These are phyloP conservation scores for Girardinichthys multiradiatus DNA, from an alignment of 2,113 vertebrate genomes.

Conservation along the genomic window DNA sequence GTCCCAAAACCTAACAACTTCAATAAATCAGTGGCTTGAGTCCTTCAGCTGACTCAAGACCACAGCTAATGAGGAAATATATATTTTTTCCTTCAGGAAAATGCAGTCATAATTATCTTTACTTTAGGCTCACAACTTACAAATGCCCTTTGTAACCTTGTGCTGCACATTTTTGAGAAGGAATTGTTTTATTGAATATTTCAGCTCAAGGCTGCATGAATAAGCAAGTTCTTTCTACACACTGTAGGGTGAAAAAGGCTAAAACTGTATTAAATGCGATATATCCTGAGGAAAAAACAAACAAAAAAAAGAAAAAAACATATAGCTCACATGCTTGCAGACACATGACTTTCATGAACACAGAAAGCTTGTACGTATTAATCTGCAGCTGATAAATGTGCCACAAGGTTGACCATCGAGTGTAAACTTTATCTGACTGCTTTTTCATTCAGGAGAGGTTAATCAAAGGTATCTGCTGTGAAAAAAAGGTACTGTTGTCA, in stretches of 20 bases:
- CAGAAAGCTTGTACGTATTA: background rate
- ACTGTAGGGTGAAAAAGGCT: background rate
- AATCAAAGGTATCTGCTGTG: background rate
- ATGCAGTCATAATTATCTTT: background rate
- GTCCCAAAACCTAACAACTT: constrained; percentile 37
- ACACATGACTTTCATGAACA: background rate
- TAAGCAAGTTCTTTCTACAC: background rate
- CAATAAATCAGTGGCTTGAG: constrained; percentile 48
- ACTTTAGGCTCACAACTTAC: background rate
- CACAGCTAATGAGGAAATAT: constrained; percentile 29
- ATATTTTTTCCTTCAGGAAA: background rate
- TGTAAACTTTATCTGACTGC: background rate
- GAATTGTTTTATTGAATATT: constrained; percentile 4
- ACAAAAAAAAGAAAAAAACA: too few relatives aligned
- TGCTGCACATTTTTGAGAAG: constrained; percentile 8
- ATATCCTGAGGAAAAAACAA: background rate
- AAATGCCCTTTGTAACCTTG: constrained; percentile 1
- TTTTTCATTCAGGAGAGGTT: constrained; percentile 1
- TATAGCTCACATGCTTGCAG: background rate
- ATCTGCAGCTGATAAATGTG: constrained; percentile 8
- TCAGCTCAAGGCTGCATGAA: background rate
- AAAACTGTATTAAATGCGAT: background rate
- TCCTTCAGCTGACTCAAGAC: constrained; percentile 25
- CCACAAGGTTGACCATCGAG: background rate
- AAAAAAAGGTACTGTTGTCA: constrained; percentile 9